Conservation (phyloP, 2,888 invertebrate species). For the Cheiracanthium punctorium region DNA sequence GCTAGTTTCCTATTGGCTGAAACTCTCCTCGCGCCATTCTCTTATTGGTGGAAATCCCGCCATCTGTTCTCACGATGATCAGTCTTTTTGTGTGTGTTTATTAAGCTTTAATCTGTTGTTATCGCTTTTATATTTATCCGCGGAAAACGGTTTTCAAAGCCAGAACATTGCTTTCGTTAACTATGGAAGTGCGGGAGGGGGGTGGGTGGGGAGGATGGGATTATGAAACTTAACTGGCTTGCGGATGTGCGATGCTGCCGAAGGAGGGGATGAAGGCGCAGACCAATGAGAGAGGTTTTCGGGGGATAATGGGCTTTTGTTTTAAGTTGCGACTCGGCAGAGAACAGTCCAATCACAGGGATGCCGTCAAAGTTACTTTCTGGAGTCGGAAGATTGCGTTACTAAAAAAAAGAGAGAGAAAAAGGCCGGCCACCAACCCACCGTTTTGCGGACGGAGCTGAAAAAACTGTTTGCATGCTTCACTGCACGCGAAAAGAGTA, state of each 20-base stretch:
- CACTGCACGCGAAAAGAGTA: slow-evolving; percentile 14
- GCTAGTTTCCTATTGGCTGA: slow-evolving; percentile 33
- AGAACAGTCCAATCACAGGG: slow-evolving; percentile 32
- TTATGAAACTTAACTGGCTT: not conserved
- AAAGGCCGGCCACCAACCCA: not conserved
- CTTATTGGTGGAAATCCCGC: slow-evolving; percentile 50
- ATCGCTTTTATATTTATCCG: slow-evolving; percentile 59
- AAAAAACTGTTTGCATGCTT: slow-evolving; percentile 20
- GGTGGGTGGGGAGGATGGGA: not conserved
- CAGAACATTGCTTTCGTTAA: not conserved
- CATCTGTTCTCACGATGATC: slow-evolving; percentile 30
- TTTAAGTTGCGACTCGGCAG: slow-evolving; percentile 62
- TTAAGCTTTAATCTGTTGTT: slow-evolving; percentile 57
- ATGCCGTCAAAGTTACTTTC: not conserved
- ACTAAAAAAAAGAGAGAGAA: not conserved
- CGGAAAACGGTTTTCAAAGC: slow-evolving; percentile 39
- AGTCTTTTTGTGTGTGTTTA: slow-evolving; percentile 26
- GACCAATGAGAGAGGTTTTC: slow-evolving; percentile 35
- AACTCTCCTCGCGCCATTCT: slow-evolving; percentile 43
- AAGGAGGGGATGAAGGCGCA: not conserved
- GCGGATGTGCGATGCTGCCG: not conserved
- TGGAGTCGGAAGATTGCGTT: not conserved
- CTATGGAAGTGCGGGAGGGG: too few relatives aligned
- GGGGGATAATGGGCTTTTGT: slow-evolving; percentile 62
- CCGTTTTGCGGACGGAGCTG: not conserved